Evolutionary conservation across 2,888 invertebrate species (phyloP).

Genomic region (Campopleginae sp.): DNA sequence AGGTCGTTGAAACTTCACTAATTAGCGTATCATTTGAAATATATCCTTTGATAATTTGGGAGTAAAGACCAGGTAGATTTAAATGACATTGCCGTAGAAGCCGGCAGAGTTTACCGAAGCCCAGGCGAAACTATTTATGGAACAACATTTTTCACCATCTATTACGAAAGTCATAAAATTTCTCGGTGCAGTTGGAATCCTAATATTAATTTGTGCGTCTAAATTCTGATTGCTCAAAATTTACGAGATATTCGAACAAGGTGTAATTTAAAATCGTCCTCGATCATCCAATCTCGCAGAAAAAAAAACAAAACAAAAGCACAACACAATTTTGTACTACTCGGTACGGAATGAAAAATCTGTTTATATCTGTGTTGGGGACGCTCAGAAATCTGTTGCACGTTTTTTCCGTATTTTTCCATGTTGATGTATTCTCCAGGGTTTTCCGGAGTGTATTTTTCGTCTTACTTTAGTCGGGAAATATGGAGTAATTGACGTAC

Average conservation of each 20-base stretch:
- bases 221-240: background rate
- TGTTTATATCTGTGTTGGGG: background rate
- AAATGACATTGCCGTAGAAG: background rate
- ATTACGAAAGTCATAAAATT: background rate
- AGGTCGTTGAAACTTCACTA: constrained; percentile 17
- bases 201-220: background rate
- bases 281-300: background rate
- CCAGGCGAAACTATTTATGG: background rate
- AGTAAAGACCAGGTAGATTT: background rate
- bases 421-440: constrained; percentile 29
- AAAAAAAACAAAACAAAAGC: background rate
- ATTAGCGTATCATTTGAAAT: constrained; percentile 22
- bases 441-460: constrained; percentile 23
- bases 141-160: background rate
- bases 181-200: background rate
- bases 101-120: background rate
- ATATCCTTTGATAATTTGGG: constrained; percentile 7
- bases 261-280: background rate
- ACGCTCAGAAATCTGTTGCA: background rate
- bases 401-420: constrained; percentile 18
- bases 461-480: constrained; percentile 20
- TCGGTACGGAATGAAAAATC: background rate
- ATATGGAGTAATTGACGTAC: constrained; percentile 55
- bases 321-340: background rate
- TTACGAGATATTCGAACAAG: background rate